A percentile compares a stretch with the other conserved stretches of the same genome.
Conservation (phyloP, 2,113 vertebrate species). For the Oryzias celebensis region DNA sequence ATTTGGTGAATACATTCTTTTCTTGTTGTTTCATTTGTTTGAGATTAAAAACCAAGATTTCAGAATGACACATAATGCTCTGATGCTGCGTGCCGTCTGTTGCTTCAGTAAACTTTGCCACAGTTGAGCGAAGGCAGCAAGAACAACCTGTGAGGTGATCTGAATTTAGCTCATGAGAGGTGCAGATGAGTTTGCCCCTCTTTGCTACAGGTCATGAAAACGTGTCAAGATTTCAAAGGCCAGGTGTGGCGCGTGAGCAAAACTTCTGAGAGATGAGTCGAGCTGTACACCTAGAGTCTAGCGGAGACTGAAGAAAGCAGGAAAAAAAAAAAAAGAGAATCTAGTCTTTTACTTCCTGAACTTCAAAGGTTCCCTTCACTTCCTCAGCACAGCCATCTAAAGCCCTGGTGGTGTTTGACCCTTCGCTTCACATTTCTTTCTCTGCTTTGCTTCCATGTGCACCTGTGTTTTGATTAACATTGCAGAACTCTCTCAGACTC, state of each 20-base stretch:
- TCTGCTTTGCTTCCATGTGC: constrained; percentile 24
- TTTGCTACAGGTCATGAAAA: constrained; percentile 46
- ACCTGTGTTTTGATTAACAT: constrained; percentile 58
- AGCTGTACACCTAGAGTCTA: constrained; percentile 42
- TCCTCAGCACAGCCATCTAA: constrained; percentile 69
- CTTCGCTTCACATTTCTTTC: constrained; percentile 42
- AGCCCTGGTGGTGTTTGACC: constrained; percentile 59
- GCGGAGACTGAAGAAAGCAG: constrained; percentile 56
- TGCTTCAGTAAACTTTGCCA: constrained; percentile 3
- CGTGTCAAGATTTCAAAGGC: constrained; percentile 76
- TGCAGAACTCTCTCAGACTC: constrained; percentile 37
- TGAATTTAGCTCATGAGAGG: constrained; percentile 63
- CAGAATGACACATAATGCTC: too few species aligned
- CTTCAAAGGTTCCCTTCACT: constrained; percentile 76
- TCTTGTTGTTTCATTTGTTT: not conserved
- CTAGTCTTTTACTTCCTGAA: constrained; percentile 74
- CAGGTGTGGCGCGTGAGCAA: constrained; percentile 53
- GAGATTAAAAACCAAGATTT: not conserved
- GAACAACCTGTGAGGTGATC: constrained; percentile 24
- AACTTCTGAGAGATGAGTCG: constrained; percentile 75
- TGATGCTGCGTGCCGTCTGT: not conserved
- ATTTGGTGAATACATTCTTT: not conserved
- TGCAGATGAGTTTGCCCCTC: constrained; percentile 46
- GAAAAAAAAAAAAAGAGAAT: constrained; percentile 39
- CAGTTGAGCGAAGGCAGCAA: not conserved